Conservation (phyloP, 2,797 vertebrate species). For the Falco rusticolus region DNA sequence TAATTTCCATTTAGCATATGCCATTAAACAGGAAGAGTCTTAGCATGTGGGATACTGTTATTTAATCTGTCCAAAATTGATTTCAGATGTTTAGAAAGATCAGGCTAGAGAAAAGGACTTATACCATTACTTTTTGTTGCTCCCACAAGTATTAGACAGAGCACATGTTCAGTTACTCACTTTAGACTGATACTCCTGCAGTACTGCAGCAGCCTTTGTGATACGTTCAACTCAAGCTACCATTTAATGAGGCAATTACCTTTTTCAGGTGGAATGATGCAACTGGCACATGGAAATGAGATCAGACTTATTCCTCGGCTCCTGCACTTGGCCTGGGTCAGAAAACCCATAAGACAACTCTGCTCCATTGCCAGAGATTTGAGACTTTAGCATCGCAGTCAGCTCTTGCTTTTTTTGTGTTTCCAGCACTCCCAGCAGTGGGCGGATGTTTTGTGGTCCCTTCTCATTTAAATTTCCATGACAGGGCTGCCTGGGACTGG, state of each 20-base stretch:
- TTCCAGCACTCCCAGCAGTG: background rate
- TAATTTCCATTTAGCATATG: background rate
- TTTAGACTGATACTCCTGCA: background rate
- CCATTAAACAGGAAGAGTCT: background rate
- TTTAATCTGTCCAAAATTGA: background rate
- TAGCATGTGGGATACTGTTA: background rate
- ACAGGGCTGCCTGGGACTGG: background rate
- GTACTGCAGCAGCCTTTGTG: background rate
- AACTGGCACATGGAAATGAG: background rate
- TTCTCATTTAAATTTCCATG: background rate
- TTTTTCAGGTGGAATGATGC: background rate
- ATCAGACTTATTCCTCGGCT: background rate
- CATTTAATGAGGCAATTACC: background rate
- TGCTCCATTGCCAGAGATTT: background rate
- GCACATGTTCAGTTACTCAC: background rate
- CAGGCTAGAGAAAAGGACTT: background rate
- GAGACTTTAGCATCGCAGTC: background rate
- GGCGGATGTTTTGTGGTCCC: background rate
- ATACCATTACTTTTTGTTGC: background rate
- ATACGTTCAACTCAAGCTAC: background rate
- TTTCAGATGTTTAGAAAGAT: constrained; percentile 3
- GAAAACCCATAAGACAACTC: background rate
- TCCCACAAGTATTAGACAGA: background rate
- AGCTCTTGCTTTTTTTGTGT: background rate
- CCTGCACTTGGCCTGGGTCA: background rate